Evolutionary conservation across 2,797 vertebrate species (phyloP).

Genomic region (Typhlichthys eigenmanni): DNA sequence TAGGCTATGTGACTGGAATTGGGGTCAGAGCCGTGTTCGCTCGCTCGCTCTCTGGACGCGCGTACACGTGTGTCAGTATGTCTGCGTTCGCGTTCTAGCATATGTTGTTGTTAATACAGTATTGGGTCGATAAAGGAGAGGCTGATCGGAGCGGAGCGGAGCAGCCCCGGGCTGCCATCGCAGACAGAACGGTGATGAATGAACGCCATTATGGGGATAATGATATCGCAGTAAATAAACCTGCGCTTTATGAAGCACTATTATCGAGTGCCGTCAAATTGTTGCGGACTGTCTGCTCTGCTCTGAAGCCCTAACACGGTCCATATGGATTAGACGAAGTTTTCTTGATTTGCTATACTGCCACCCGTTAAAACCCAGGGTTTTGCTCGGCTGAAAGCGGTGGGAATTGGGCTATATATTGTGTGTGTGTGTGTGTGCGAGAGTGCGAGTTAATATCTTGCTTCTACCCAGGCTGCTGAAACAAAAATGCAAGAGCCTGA

Average conservation of each 20-base stretch:
- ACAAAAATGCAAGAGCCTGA: conserved; percentile 1
- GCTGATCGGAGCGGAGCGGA: conserved; percentile 24
- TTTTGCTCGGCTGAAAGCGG: conserved; percentile 23
- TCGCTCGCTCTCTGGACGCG: not conserved
- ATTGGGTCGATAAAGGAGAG: conserved; percentile 46
- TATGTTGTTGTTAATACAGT: conserved; percentile 33
- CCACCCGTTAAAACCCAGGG: conserved; percentile 32
- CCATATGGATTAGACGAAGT: conserved; percentile 38
- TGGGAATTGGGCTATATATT: conserved; percentile 24
- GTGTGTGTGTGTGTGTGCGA: not conserved
- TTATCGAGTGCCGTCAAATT: conserved; percentile 32
- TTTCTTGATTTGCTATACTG: conserved; percentile 44
- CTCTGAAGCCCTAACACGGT: conserved; percentile 18
- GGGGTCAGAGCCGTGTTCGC: conserved; percentile 29
- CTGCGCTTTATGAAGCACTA: conserved; percentile 37
- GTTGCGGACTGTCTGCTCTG: conserved; percentile 20
- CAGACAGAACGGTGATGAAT: conserved; percentile 64
- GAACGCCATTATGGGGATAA: conserved; percentile 67
- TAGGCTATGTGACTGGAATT: conserved; percentile 34
- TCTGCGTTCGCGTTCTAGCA: conserved; percentile 34
- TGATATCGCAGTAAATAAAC: conserved; percentile 40
- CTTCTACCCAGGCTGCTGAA: not conserved
- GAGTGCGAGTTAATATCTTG: conserved; percentile 9
- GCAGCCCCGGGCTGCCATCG: conserved; percentile 47
- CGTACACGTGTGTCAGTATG: conserved; percentile 6